phyloP scores from a whole-genome alignment of 2,113 vertebrate genomes.

The Ahaetulla prasina region DNA sequence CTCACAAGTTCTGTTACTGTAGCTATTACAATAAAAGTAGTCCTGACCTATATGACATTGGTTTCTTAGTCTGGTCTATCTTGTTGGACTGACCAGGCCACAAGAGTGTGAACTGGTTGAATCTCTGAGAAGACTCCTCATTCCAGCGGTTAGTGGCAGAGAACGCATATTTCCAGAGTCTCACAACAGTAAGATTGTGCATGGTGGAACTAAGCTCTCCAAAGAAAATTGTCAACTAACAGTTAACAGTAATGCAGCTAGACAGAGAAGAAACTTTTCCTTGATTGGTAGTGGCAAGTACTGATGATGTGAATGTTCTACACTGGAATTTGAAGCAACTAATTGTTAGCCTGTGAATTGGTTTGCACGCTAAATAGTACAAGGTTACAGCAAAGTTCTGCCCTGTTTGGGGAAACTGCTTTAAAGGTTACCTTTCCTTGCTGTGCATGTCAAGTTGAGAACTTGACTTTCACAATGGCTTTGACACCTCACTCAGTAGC shows the following conservation, averaged over 20 bases:
- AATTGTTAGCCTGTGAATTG: conserved; percentile 16
- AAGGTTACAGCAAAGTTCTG: conserved; percentile 19
- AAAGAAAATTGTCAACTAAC: neutral
- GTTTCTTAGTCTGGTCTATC: neutral
- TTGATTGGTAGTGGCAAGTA: neutral
- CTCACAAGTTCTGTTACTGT: neutral
- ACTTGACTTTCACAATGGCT: conserved; percentile 9
- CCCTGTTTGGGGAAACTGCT: conserved; percentile 30
- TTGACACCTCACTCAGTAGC: conserved; percentile 10
- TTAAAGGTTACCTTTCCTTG: conserved; percentile 34
- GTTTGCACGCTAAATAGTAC: conserved; percentile 16
- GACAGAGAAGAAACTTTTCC: neutral
- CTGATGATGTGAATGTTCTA: conserved; percentile 1
- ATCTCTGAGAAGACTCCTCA: neutral
- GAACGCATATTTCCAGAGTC: neutral
- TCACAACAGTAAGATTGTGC: neutral
- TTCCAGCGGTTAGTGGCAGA: neutral
- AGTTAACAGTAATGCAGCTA: neutral
- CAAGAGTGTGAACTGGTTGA: neutral
- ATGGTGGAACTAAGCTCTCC: neutral
- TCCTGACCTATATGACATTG: neutral
- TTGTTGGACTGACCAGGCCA: neutral
- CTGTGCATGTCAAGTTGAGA: conserved; percentile 20
- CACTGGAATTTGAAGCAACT: neutral
- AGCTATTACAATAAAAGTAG: neutral